Evolutionary conservation across 2,888 invertebrate species (phyloP).

Genomic region (Folsomia candida): DNA sequence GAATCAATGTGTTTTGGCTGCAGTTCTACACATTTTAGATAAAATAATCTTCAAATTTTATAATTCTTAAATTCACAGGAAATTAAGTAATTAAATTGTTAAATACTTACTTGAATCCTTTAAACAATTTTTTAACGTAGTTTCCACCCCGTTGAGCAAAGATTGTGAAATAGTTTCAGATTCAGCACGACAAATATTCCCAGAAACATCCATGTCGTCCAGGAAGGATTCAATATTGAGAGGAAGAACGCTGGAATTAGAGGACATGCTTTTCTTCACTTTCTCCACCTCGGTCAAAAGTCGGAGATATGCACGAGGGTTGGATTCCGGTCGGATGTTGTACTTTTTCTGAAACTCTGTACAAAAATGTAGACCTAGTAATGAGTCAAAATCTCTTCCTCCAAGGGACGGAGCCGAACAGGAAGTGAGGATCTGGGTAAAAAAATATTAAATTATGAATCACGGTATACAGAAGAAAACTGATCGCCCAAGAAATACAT

Average conservation of each 20-base stretch:
- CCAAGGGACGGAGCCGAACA: slow-evolving; percentile 81
- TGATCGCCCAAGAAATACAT: not conserved
- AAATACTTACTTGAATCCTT: slow-evolving; percentile 71
- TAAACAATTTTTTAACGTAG: slow-evolving; percentile 71
- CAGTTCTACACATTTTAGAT: slow-evolving; percentile 63
- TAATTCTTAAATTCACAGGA: not conserved
- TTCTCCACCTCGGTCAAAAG: slow-evolving; percentile 92
- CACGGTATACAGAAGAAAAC: not conserved
- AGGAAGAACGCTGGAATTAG: slow-evolving; percentile 91
- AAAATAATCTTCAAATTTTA: slow-evolving; percentile 51
- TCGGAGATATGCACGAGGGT: slow-evolving; percentile 80
- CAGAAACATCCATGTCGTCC: slow-evolving; percentile 92
- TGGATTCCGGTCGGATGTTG: slow-evolving; percentile 79
- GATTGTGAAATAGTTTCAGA: slow-evolving; percentile 83
- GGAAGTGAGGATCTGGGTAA: slow-evolving; percentile 74
- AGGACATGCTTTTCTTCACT: slow-evolving; percentile 98
- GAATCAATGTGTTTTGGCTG: slow-evolving; percentile 82
- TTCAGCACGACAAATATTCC: slow-evolving; percentile 69
- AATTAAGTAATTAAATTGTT: no score
- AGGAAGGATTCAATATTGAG: slow-evolving; percentile 97
- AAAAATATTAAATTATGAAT: not conserved
- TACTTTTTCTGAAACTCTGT: slow-evolving; percentile 83
- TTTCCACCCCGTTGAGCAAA: slow-evolving; percentile 75
- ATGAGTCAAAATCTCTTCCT: slow-evolving; percentile 86
- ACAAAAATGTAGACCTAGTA: slow-evolving; percentile 82